Conservation (phyloP, 1,140 invertebrate species). For the Magallana ariakensis region DNA sequence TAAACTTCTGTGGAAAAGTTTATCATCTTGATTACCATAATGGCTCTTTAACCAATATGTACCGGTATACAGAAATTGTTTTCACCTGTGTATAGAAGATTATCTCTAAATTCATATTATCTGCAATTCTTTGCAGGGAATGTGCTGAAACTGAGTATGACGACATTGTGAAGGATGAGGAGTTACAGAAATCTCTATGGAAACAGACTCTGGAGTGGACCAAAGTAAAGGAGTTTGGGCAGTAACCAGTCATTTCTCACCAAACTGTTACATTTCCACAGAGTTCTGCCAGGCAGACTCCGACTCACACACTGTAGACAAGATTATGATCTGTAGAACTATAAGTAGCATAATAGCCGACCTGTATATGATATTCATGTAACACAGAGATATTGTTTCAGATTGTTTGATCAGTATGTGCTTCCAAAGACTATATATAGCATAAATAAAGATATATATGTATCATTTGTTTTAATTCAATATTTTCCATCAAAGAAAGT, state of each 20-base stretch:
- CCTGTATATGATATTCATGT: neutral
- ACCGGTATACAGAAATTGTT: too few species aligned
- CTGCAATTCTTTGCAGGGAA: slow-evolving; percentile 61
- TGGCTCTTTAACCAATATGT: too few species aligned
- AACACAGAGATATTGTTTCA: too few species aligned
- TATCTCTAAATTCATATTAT: too few species aligned
- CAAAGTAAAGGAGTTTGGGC: slow-evolving; percentile 56
- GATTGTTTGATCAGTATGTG: neutral
- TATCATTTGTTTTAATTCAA: neutral
- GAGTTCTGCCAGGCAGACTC: neutral
- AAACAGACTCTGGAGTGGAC: slow-evolving; percentile 66
- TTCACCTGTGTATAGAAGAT: too few species aligned
- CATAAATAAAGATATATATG: neutral
- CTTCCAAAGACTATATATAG: neutral
- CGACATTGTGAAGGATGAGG: slow-evolving; percentile 54
- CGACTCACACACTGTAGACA: neutral
- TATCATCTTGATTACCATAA: too few species aligned
- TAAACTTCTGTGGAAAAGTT: too few species aligned
- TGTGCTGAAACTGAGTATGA: slow-evolving; percentile 57
- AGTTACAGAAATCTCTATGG: slow-evolving; percentile 65
- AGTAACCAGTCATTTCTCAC: neutral
- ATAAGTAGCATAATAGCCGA: neutral
- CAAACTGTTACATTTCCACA: neutral
- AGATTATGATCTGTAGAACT: neutral
- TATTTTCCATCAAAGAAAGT: neutral